Percentiles rank a stretch among this genome's conserved stretches.
Evolutionary conservation across 2,797 vertebrate genomes (phyloP).

Genomic region (Sylvilagus floridanus): DNA sequence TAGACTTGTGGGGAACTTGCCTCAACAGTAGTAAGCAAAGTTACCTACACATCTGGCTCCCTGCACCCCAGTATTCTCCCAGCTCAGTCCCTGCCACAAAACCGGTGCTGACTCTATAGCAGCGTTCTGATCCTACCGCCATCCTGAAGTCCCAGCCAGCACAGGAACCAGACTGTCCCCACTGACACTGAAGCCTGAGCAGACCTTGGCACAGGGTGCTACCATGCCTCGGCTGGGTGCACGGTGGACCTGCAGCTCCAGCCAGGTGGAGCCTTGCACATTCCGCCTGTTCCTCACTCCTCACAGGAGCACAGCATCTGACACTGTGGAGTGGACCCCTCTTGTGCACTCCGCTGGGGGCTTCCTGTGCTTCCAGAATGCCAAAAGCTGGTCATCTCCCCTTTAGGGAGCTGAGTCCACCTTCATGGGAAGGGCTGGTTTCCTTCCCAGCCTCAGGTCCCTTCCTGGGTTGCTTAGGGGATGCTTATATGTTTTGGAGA

Average conservation of each 20-base stretch:
- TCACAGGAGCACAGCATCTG: neutral
- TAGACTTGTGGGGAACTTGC: neutral
- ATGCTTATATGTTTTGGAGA: neutral
- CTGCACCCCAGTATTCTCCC: neutral
- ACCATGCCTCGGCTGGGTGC: neutral
- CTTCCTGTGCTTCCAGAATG: neutral
- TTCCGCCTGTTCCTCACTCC: neutral
- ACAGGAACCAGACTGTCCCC: neutral
- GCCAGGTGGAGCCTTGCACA: neutral
- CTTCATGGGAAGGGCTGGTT: neutral
- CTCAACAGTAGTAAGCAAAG: neutral
- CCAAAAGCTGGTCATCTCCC: neutral
- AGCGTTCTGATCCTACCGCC: neutral
- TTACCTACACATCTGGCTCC: neutral
- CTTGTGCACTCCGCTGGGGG: neutral
- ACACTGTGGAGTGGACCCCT: neutral
- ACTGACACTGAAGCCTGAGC: neutral
- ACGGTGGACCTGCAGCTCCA: neutral
- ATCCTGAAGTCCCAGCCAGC: neutral
- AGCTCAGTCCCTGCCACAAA: neutral
- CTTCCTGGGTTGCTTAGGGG: rapidly evolving
- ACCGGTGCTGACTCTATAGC: neutral
- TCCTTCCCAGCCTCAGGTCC: neutral
- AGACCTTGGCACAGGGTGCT: neutral
- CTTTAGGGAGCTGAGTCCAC: neutral